Conservation (phyloP, 2,113 vertebrate species). For the Pterophyllum scalare region DNA sequence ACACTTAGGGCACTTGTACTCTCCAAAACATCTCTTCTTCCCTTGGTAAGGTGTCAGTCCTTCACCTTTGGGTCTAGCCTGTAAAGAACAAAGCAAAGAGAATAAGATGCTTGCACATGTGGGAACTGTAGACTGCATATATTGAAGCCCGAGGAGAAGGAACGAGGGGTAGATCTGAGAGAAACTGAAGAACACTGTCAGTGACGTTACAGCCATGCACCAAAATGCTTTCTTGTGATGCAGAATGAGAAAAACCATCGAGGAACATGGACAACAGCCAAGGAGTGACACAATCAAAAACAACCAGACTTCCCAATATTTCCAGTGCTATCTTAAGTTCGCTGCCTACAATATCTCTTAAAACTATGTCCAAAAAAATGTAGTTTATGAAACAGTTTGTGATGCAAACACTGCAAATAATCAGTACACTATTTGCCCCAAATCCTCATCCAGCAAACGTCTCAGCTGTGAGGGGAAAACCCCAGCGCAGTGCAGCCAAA, state of each 20-base stretch:
- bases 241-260: neutral
- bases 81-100: constrained; percentile 12
- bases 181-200: neutral
- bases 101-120: constrained; percentile 6
- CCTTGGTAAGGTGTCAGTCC: constrained; percentile 98
- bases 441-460: neutral
- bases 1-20: constrained; percentile 99
- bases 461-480: neutral
- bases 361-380: neutral
- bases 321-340: too few species aligned
- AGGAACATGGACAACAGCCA: neutral
- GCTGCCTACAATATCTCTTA: neutral
- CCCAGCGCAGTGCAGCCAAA: neutral
- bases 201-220: neutral
- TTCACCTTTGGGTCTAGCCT: constrained; percentile 98
- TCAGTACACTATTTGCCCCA: too few species aligned
- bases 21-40: constrained; percentile 98
- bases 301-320: too few species aligned
- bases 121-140: neutral
- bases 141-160: neutral
- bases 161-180: neutral
- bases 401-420: too few species aligned
- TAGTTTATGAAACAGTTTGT: neutral
- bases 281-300: neutral
- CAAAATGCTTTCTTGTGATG: neutral